Evolutionary conservation across 1,140 invertebrate genomes (phyloP).

Genomic region (Coptotermes formosanus): DNA sequence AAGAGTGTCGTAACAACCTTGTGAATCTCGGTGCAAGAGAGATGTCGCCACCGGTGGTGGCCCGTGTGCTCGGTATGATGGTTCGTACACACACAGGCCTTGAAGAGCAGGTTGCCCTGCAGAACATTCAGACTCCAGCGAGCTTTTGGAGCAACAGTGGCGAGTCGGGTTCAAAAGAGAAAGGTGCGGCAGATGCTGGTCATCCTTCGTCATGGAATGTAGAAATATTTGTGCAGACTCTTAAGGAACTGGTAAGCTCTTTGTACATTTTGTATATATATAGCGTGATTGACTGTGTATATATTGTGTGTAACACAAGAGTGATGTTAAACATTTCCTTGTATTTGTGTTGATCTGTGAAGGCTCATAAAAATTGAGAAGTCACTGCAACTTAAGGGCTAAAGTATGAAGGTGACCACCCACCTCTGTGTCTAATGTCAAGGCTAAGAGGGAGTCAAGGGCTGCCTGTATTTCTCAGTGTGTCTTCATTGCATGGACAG

Average conservation of each 20-base stretch:
- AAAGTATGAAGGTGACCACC: too few relatives aligned
- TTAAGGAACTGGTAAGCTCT: constrained; percentile 77
- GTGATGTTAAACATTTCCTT: too few relatives aligned
- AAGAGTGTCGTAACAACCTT: constrained; percentile 85
- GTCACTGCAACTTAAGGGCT: too few relatives aligned
- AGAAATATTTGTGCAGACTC: constrained; percentile 85
- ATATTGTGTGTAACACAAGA: too few relatives aligned
- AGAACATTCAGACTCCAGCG: constrained; percentile 18
- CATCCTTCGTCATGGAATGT: constrained; percentile 81
- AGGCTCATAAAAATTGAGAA: too few relatives aligned
- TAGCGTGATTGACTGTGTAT: too few relatives aligned
- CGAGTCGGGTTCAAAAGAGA: constrained; percentile 18
- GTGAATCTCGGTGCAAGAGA: constrained; percentile 72
- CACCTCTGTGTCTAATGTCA: too few relatives aligned
- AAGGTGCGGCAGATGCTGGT: constrained; percentile 41
- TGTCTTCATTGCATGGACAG: too few relatives aligned
- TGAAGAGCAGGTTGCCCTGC: constrained; percentile 63
- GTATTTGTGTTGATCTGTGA: too few relatives aligned
- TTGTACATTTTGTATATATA: neutral
- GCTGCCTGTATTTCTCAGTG: too few relatives aligned
- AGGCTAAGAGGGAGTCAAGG: too few relatives aligned
- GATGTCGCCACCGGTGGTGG: constrained; percentile 75
- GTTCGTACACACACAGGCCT: constrained; percentile 73
- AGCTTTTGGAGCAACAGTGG: constrained; percentile 30
- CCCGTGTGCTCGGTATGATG: constrained; percentile 84